Evolutionary conservation across 1,140 invertebrate genomes (phyloP).

Genomic region (Onthophagus taurus): DNA sequence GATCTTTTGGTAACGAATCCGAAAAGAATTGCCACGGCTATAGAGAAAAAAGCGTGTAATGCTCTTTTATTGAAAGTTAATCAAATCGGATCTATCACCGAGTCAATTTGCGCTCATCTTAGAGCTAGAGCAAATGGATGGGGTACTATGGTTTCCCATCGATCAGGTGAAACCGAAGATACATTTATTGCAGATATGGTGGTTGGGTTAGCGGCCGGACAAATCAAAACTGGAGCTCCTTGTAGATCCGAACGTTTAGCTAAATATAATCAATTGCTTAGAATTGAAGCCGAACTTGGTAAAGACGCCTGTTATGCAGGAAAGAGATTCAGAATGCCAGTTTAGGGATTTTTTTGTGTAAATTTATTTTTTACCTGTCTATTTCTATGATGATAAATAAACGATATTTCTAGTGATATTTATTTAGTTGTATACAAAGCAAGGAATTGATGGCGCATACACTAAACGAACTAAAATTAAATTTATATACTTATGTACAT

Average conservation of each 20-base stretch:
- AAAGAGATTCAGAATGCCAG: slow-evolving; percentile 6
- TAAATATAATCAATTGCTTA: slow-evolving; percentile 96
- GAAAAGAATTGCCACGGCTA: slow-evolving; percentile 86
- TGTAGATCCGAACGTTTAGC: slow-evolving; percentile 94
- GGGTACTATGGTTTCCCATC: slow-evolving; percentile 96
- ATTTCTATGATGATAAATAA: too few relatives aligned
- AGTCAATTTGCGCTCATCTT: slow-evolving; percentile 88
- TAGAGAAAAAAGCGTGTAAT: slow-evolving; percentile 97
- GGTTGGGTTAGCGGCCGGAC: slow-evolving; percentile 91
- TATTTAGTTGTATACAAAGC: too few relatives aligned
- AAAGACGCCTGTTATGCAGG: slow-evolving; percentile 7
- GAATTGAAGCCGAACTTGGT: slow-evolving; percentile 85
- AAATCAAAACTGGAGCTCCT: slow-evolving; percentile 96
- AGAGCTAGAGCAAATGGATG: slow-evolving; percentile 86
- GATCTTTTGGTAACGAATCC: slow-evolving; percentile 91
- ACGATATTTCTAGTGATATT: too few relatives aligned
- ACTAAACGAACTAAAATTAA: too few relatives aligned
- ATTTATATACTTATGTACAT: too few relatives aligned
- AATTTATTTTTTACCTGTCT: too few relatives aligned
- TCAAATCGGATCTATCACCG: slow-evolving; percentile 94
- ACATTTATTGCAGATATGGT: slow-evolving; percentile 96
- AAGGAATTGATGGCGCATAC: too few relatives aligned
- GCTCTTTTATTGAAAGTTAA: slow-evolving; percentile 89
- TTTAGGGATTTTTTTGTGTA: too few relatives aligned
- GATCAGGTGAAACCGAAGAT: slow-evolving; percentile 95